These are phyloP conservation scores for Bothrops jararaca DNA, from an alignment of 2,113 vertebrate species.

Conservation along the genomic window DNA sequence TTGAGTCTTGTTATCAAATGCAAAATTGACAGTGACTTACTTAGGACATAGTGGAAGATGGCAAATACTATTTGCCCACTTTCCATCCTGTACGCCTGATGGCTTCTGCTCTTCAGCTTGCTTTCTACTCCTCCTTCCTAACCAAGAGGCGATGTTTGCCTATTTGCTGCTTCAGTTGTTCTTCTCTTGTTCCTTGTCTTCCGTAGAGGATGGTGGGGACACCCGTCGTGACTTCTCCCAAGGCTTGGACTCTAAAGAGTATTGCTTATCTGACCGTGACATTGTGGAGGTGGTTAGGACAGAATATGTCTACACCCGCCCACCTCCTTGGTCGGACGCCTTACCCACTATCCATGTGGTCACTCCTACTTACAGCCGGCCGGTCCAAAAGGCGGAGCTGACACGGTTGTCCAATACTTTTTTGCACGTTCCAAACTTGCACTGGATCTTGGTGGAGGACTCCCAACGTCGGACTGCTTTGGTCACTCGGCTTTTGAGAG, in stretches of 20 bases:
- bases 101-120: constrained; percentile 13
- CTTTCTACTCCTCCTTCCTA: background rate
- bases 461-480: constrained; percentile 86
- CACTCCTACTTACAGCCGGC: constrained; percentile 95
- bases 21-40: background rate
- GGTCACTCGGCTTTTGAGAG: constrained; percentile 85
- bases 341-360: constrained; percentile 96
- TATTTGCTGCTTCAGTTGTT: background rate
- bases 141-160: background rate
- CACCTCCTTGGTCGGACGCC: constrained; percentile 93
- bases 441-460: constrained; percentile 99
- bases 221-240: constrained; percentile 77
- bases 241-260: constrained; percentile 90
- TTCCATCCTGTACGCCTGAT: constrained; percentile 27
- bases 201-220: constrained; percentile 86
- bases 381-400: constrained; percentile 96
- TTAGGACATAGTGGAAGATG: background rate
- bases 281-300: constrained; percentile 99
- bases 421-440: constrained; percentile 93
- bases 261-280: constrained; percentile 93
- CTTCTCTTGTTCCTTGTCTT: background rate
- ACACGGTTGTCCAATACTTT: constrained; percentile 93
- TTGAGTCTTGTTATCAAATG: background rate
- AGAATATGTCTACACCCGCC: constrained; percentile 95
- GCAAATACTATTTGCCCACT: background rate